phyloP scores from a whole-genome alignment of 2,888 invertebrate genomes.

The Drosophila pegasa region DNA sequence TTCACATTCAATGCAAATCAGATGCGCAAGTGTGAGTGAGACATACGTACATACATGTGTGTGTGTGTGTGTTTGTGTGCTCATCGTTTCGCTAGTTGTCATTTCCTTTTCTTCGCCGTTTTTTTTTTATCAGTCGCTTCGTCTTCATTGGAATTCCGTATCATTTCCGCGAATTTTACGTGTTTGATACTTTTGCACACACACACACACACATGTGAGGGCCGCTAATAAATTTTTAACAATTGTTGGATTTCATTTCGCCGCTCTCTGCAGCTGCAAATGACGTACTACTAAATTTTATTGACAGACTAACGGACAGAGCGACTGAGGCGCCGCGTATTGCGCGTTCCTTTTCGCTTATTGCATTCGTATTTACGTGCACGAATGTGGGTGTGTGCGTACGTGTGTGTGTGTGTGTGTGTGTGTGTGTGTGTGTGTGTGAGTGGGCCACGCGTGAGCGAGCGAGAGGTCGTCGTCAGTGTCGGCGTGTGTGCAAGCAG shows the following conservation, averaged over 20 bases:
- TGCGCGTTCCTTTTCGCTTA: constrained; percentile 41
- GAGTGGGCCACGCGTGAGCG: constrained; percentile 45
- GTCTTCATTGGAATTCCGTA: constrained; percentile 66
- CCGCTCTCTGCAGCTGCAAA: constrained; percentile 10
- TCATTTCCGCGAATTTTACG: constrained; percentile 73
- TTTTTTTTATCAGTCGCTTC: constrained; percentile 45
- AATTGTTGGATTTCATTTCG: constrained; percentile 18
- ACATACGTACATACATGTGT: constrained; percentile 1
- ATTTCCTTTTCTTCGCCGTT: constrained; percentile 30
- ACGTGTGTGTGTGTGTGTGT: neutral
- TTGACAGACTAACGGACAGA: constrained; percentile 21
- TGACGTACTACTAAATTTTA: constrained; percentile 31
- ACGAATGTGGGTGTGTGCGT: constrained; percentile 1
- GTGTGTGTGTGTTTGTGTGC: constrained; percentile 6
- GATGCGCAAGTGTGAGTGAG: constrained; percentile 6
- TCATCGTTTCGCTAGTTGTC: constrained; percentile 30
- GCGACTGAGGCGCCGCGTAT: constrained; percentile 43
- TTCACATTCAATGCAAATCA: constrained; percentile 35
- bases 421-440: constrained; percentile 12
- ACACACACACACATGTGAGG: constrained; percentile 16
- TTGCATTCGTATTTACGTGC: constrained; percentile 23
- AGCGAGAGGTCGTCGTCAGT: constrained; percentile 37
- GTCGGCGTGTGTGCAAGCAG: constrained; percentile 30
- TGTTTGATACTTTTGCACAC: constrained; percentile 28
- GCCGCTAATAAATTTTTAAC: constrained; percentile 35